Base-by-base conservation (phyloP, 2,113 vertebrate species). In the Labeo catla region DNA sequence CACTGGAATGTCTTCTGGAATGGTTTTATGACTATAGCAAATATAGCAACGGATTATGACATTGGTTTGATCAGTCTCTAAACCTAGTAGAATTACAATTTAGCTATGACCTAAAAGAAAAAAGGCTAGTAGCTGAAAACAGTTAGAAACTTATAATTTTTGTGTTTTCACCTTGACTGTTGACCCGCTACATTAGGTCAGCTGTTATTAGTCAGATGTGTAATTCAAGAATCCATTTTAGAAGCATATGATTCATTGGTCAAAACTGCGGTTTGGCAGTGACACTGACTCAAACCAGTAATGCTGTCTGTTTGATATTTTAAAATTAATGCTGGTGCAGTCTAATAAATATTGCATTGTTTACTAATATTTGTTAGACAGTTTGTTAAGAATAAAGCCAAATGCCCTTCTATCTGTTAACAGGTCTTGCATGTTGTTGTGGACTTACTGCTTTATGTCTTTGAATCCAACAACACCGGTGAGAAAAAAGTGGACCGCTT, bases 171-270 rank as follows among this genome's bases (percentile, higher is more conserved):
- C 21, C 77, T 80, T 36, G 11, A 61, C 10, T 43, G 36, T n/a
- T 61, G 52, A 79, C 54, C 43, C 6, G 12, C 10, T 59, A 79
- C 3, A 13, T 47, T 28, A 49, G 76, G 52, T 57, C 76, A 36
- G 45, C 59, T 81, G 43, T 65, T 65, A 65, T 81, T 80, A 63
- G 36, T 23, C 49, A 36, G 74, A 63, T 80, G 59, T 34, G 43
- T 47, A 16, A 65, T 47, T 65, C 6, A 47, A 6, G 59, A 21
- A 65, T 47, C 39, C n/a, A 63, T 28, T 65, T 81, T 8, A 28
- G 39, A 78, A 12, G 34, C 10, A 47, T n/a, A 57, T 34, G 12
- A 81, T 65, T 65, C 4, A 28, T 63, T 11, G 1, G n/a, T 81
- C 59, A 49, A 65, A 65, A 47, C 39, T 61, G n/a, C 13, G 4